A percentile compares a stretch with the other conserved stretches of the same genome.
phyloP scores from a whole-genome alignment of 2,888 invertebrate genomes.

The Teleogryllus oceanicus region DNA sequence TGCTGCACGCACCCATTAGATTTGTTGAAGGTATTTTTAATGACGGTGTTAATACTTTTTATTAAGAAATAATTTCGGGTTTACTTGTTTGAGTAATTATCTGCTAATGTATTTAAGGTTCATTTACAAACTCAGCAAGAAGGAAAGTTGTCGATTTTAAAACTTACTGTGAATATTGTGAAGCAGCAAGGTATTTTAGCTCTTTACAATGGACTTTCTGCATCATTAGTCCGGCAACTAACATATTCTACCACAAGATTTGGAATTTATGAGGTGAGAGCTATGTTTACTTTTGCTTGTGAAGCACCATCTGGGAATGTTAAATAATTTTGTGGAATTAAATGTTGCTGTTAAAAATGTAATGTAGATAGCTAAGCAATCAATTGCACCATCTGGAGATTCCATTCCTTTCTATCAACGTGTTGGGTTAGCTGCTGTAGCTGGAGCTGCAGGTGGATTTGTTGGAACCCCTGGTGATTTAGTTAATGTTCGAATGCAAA shows the following conservation, averaged over 20 bases:
- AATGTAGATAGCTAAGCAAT: constrained; percentile 45
- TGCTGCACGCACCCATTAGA: constrained; percentile 96
- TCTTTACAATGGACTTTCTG: constrained; percentile 94
- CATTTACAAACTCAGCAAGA: constrained; percentile 95
- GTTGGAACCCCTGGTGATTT: constrained; percentile 96
- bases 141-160: constrained; percentile 69
- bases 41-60: constrained; percentile 28
- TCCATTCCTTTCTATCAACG: constrained; percentile 61
- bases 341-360: not conserved
- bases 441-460: constrained; percentile 87
- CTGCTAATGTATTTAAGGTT: constrained; percentile 51
- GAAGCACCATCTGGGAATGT: too few species aligned
- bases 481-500: constrained; percentile 99
- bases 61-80: not conserved
- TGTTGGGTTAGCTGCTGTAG: constrained; percentile 72
- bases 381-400: constrained; percentile 50
- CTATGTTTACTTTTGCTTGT: not conserved
- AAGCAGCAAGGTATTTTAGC: constrained; percentile 78
- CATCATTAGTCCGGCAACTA: constrained; percentile 85
- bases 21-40: constrained; percentile 74
- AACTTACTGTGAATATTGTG: constrained; percentile 71
- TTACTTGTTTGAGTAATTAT: too few species aligned
- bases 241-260: constrained; percentile 93
- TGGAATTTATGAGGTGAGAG: constrained; percentile 62
- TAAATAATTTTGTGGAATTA: too few species aligned